Percentiles rank a stretch among this genome's conserved stretches.
phyloP scores from a whole-genome alignment of 2,113 vertebrate species.

The Empidonax traillii region DNA sequence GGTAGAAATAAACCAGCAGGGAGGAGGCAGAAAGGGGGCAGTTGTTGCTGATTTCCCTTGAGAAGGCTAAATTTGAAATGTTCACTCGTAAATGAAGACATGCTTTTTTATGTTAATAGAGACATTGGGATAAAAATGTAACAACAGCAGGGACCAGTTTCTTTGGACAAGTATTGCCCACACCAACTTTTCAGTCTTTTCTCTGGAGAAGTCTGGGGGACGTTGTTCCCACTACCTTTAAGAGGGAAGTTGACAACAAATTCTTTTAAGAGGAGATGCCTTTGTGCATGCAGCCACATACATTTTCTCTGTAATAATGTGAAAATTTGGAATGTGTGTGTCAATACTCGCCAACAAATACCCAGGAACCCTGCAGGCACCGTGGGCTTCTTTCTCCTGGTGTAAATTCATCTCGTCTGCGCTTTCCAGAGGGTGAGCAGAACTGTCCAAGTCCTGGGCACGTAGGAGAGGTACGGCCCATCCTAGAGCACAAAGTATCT shows the following conservation, averaged over 20 bases:
- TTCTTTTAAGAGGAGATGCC: background rate
- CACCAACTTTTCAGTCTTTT: background rate
- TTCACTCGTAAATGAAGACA: background rate
- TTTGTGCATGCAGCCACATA: accelerated
- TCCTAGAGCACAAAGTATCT: background rate
- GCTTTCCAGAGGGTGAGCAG: background rate
- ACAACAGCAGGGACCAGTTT: background rate
- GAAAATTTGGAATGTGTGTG: background rate
- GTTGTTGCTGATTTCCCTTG: background rate
- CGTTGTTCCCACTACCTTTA: background rate
- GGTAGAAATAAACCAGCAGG: background rate
- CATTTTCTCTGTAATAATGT: background rate
- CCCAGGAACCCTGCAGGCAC: background rate
- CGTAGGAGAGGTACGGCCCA: background rate
- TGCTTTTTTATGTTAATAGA: background rate
- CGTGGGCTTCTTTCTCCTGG: background rate
- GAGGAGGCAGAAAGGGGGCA: background rate
- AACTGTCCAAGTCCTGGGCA: background rate
- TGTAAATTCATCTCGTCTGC: background rate
- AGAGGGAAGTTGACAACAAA: background rate
- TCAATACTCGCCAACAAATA: background rate
- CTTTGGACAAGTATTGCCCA: background rate
- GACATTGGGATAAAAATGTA: background rate
- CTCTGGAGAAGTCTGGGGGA: background rate
- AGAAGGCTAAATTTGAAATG: background rate